A percentile compares a stretch with the other conserved stretches of the same genome.
These are phyloP conservation scores for Naja naja DNA, from an alignment of 2,113 vertebrate species.

Conservation along the genomic window DNA sequence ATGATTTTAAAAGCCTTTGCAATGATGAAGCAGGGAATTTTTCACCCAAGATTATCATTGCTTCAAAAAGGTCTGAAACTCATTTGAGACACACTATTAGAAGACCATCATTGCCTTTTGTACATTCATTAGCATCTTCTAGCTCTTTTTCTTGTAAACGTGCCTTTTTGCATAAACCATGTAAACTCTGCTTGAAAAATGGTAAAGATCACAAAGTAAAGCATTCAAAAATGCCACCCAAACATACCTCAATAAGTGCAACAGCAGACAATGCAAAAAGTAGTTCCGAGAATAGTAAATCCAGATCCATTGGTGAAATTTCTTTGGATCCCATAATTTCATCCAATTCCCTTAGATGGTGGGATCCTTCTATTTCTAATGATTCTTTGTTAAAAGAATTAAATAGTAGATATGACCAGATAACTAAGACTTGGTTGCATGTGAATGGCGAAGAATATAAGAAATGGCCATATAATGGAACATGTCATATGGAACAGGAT, in stretches of 20 bases:
- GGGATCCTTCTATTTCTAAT: slow-evolving; percentile 82
- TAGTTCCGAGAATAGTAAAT: slow-evolving; percentile 60
- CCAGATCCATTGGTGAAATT: slow-evolving; percentile 65
- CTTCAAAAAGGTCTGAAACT: slow-evolving; percentile 52
- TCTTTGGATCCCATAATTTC: slow-evolving; percentile 83
- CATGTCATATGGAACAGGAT: slow-evolving; percentile 55
- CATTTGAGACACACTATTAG: slow-evolving; percentile 82
- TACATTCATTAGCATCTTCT: slow-evolving; percentile 83
- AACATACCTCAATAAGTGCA: slow-evolving; percentile 54
- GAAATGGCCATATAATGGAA: slow-evolving; percentile 59
- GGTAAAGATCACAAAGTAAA: slow-evolving; percentile 68
- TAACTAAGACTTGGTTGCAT: slow-evolving; percentile 89
- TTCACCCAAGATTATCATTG: slow-evolving; percentile 21
- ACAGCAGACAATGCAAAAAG: slow-evolving; percentile 50
- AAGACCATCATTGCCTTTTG: slow-evolving; percentile 83
- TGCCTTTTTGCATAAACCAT: slow-evolving; percentile 81
- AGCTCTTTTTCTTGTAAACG: slow-evolving; percentile 82
- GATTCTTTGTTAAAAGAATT: slow-evolving; percentile 84
- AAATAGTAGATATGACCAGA: slow-evolving; percentile 81
- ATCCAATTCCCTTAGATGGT: slow-evolving; percentile 84
- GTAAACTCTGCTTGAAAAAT: slow-evolving; percentile 82
- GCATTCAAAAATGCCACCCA: slow-evolving; percentile 66
- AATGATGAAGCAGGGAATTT: slow-evolving; percentile 40
- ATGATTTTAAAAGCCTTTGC: slow-evolving; percentile 41
- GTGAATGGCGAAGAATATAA: slow-evolving; percentile 70